A percentile compares a stretch with the other conserved stretches of the same genome.
phyloP scores from a whole-genome alignment of 2,888 invertebrate genomes.

The Meliscaeva auricollis region DNA sequence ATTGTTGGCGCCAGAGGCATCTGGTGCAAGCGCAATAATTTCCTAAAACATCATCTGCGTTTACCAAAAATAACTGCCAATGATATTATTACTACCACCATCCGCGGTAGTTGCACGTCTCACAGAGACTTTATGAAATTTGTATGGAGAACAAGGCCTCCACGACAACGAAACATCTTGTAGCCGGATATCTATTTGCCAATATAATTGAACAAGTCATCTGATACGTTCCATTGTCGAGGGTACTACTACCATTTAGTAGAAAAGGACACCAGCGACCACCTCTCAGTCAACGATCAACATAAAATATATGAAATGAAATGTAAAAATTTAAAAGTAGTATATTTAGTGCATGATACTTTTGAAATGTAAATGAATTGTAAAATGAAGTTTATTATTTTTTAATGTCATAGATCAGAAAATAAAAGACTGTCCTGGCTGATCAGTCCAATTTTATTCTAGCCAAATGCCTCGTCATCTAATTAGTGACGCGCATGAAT shows the following conservation, averaged over 20 bases:
- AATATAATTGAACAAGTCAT: too few species aligned
- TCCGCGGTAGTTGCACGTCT: too few species aligned
- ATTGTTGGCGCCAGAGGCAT: conserved; percentile 12
- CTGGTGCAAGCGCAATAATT: neutral
- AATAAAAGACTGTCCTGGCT: too few species aligned
- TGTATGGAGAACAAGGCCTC: neutral
- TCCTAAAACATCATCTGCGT: too few species aligned
- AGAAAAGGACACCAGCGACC: too few species aligned
- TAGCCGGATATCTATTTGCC: neutral
- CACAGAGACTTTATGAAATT: too few species aligned
- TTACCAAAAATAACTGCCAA: too few species aligned
- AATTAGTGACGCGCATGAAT: conserved; percentile 26
- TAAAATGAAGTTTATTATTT: neutral
- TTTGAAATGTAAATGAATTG: neutral
- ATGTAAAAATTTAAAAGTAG: neutral
- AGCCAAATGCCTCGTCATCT: conserved; percentile 12
- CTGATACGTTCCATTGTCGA: too few species aligned
- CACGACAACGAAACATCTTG: neutral
- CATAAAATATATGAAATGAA: neutral
- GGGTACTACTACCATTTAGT: too few species aligned
- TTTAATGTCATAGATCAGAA: neutral
- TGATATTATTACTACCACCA: too few species aligned
- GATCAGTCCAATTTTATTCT: too few species aligned
- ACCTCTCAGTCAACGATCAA: too few species aligned
- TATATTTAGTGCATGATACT: neutral